Evolutionary conservation across 2,888 invertebrate species (phyloP).

Genomic region (Tyria jacobaeae): DNA sequence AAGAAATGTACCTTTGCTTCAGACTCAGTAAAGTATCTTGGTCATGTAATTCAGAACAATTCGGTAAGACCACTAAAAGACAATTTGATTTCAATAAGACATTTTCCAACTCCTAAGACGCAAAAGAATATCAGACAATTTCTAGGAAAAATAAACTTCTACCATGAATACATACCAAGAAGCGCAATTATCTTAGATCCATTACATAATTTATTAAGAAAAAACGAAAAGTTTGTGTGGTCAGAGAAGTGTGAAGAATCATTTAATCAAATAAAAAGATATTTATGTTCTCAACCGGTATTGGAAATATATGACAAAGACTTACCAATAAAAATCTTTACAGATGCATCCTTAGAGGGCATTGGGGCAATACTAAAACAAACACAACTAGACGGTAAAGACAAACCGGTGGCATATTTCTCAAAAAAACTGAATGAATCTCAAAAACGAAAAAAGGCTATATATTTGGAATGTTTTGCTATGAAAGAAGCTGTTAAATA

Average conservation of each 20-base stretch:
- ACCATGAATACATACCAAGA: no score
- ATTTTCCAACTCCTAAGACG: constrained; percentile 35
- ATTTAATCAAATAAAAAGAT: constrained; percentile 8
- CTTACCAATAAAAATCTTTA: constrained; percentile 4
- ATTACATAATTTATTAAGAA: constrained; percentile 44
- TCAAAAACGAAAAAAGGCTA: no score
- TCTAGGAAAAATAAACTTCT: constrained; percentile 46
- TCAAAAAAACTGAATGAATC: no score
- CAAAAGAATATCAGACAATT: constrained; percentile 44
- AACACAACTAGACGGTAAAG: no score
- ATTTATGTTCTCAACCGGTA: constrained; percentile 5
- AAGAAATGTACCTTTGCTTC: background rate
- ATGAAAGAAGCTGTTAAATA: no score
- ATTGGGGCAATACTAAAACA: no score
- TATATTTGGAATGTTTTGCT: no score
- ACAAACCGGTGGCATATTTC: no score
- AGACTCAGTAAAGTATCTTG: no score
- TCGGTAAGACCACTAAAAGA: no score
- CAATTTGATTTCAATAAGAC: constrained; percentile 44
- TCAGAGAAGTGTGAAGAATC: constrained; percentile 24
- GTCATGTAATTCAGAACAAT: no score
- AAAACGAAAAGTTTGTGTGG: constrained; percentile 41
- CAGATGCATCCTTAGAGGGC: background rate
- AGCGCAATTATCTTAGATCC: constrained; percentile 2
- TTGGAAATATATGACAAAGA: constrained; percentile 1